These are phyloP conservation scores for Thera britannica DNA, from an alignment of 2,888 invertebrate species.

Conservation along the genomic window DNA sequence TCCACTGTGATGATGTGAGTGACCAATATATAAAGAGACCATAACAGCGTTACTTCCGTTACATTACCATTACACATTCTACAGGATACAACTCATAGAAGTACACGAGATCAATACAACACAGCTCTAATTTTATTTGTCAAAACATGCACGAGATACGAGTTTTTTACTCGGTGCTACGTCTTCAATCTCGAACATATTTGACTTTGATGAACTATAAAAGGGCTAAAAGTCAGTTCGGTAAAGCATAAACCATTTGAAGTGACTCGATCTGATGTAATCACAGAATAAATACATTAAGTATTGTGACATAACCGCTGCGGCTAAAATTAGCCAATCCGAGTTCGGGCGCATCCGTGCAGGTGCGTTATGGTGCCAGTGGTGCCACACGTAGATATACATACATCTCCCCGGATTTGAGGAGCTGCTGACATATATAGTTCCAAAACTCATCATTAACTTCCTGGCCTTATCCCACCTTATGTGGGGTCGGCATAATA, in stretches of 20 bases:
- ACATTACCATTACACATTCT: neutral
- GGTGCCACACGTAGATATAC: conserved; percentile 62
- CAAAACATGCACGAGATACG: neutral
- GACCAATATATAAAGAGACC: neutral
- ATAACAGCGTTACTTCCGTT: neutral
- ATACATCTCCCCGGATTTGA: conserved; percentile 52
- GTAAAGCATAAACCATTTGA: conserved; percentile 1
- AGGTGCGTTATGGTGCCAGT: conserved; percentile 74
- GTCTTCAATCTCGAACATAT: neutral
- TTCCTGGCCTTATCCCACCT: too few species aligned
- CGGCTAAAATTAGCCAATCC: conserved; percentile 73
- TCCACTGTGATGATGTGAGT: conserved; percentile 61
- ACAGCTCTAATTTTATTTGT: neutral
- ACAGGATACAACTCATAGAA: neutral
- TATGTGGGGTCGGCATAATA: too few species aligned
- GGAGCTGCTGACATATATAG: conserved; percentile 37
- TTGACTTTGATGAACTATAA: neutral
- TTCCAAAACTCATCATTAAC: too few species aligned
- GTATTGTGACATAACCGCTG: conserved; percentile 70
- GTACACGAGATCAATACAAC: neutral
- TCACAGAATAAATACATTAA: conserved; percentile 9
- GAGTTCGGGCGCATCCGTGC: conserved; percentile 70
- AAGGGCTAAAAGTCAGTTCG: neutral
- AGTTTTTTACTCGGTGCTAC: neutral
- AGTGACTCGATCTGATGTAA: conserved; percentile 13